phyloP scores from a whole-genome alignment of 2,113 vertebrate species.

The Physeter macrocephalus region DNA sequence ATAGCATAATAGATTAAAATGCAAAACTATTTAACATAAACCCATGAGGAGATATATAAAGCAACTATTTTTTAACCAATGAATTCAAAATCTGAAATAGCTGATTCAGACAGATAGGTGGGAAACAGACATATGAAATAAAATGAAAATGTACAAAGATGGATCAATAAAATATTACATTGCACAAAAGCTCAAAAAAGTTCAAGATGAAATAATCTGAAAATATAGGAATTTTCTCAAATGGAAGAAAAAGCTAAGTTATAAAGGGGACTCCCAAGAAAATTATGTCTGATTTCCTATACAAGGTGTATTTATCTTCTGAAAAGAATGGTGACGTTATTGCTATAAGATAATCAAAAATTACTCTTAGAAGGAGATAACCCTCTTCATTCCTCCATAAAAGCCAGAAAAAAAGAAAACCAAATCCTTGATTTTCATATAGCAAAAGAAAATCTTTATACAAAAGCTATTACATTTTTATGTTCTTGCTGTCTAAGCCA shows the following conservation, averaged over 20 bases:
- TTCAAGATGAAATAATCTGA: conserved; percentile 73
- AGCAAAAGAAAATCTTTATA: conserved; percentile 65
- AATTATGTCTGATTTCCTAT: conserved; percentile 54
- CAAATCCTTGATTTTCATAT: conserved; percentile 51
- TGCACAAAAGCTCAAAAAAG: conserved; percentile 77
- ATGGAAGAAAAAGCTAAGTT: conserved; percentile 59
- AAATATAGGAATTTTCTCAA: conserved; percentile 73
- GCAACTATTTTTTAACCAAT: conserved; percentile 43
- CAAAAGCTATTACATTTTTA: conserved; percentile 67
- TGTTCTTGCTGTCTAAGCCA: conserved; percentile 71
- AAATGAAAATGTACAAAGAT: conserved; percentile 59
- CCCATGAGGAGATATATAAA: conserved; percentile 44
- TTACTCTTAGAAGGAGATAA: conserved; percentile 65
- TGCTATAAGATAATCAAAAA: conserved; percentile 73
- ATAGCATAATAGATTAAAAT: conserved; percentile 58
- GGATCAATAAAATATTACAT: conserved; percentile 70
- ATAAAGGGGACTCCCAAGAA: conserved; percentile 54
- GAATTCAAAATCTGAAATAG: conserved; percentile 38
- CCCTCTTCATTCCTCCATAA: conserved; percentile 64
- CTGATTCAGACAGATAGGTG: conserved; percentile 24
- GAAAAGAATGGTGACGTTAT: conserved; percentile 73
- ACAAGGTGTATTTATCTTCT: conserved; percentile 66
- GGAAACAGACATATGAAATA: conserved; percentile 18
- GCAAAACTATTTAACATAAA: conserved; percentile 50
- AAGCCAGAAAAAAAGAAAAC: conserved; percentile 48